These are phyloP conservation scores for Henicopernis longicauda DNA, from an alignment of 2,113 vertebrate species.

Conservation along the genomic window DNA sequence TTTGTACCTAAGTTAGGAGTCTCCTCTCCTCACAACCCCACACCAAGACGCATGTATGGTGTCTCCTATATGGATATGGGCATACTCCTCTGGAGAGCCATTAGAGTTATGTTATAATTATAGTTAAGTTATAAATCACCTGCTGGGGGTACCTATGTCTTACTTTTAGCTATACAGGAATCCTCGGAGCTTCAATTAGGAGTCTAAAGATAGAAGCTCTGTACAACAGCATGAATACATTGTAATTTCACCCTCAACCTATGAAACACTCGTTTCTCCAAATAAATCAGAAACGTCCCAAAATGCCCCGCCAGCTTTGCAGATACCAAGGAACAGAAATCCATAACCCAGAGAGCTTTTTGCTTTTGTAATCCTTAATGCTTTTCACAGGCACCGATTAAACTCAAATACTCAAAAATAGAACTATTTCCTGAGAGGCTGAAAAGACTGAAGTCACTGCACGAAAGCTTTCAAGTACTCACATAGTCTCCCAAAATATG, in stretches of 20 bases:
- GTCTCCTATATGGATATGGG: not conserved
- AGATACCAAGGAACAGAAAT: not conserved
- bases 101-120: not conserved
- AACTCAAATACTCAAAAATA: not conserved
- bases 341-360: not conserved
- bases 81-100: not conserved
- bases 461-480: not conserved
- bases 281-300: not conserved
- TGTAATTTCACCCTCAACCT: not conserved
- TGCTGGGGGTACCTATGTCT: not conserved
- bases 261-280: not conserved
- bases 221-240: not conserved
- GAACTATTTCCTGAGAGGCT: not conserved
- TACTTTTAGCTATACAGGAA: not conserved
- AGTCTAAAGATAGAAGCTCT: not conserved
- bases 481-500: not conserved
- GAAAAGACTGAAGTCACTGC: conserved; percentile 1
- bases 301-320: not conserved
- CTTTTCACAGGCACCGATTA: not conserved
- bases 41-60: not conserved
- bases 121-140: not conserved
- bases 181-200: not conserved
- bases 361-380: not conserved
- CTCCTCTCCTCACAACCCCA: not conserved
- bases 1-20: not conserved